phyloP scores from a whole-genome alignment of 2,888 invertebrate species.

The Erynnis tages region DNA sequence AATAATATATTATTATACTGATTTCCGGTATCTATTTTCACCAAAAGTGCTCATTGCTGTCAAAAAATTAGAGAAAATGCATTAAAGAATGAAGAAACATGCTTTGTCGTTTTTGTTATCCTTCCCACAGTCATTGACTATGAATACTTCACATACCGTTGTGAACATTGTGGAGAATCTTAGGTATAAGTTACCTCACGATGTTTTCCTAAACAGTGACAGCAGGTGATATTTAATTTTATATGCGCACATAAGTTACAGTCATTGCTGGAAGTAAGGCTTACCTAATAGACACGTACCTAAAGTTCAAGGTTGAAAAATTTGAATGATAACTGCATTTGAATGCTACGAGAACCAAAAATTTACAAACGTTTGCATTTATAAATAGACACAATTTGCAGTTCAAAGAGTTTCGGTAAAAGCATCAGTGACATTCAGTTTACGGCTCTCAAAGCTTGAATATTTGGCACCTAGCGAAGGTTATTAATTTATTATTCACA shows the following conservation, averaged over 20 bases:
- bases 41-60: slow-evolving; percentile 88
- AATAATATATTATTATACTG: slow-evolving; percentile 59
- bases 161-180: too few species aligned
- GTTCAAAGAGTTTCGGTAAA: slow-evolving; percentile 3
- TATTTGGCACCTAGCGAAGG: background rate
- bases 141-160: background rate
- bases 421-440: background rate
- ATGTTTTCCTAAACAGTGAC: too few species aligned
- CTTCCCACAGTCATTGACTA: slow-evolving; percentile 8
- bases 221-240: too few species aligned
- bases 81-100: slow-evolving; percentile 80
- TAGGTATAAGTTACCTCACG: too few species aligned
- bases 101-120: slow-evolving; percentile 49
- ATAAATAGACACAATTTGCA: slow-evolving; percentile 5
- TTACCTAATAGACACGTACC: background rate
- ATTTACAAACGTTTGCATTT: slow-evolving; percentile 6
- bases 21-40: slow-evolving; percentile 83
- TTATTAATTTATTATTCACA: too few species aligned
- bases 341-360: slow-evolving; percentile 2
- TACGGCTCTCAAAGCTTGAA: background rate
- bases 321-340: background rate
- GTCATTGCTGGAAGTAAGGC: too few species aligned
- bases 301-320: slow-evolving; percentile 4
- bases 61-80: slow-evolving; percentile 82
- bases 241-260: too few species aligned